phyloP scores from a whole-genome alignment of 2,888 invertebrate genomes.

The Lasioglossum villosulum region DNA sequence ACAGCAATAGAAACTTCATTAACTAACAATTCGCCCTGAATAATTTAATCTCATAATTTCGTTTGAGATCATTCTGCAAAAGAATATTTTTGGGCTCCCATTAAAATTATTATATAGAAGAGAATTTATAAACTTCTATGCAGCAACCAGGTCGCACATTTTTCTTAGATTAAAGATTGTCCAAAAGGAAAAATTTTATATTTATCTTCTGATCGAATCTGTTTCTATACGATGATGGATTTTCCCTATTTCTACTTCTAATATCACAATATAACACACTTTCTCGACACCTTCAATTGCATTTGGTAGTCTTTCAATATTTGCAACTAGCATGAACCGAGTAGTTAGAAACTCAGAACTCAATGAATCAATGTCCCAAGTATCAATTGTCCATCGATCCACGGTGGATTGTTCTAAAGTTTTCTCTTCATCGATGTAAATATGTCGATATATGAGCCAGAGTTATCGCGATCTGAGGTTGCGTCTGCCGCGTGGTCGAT shows the following conservation, averaged over 20 bases:
- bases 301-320: slow-evolving; percentile 39
- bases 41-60: no score
- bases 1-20: no score
- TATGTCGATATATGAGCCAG: background rate
- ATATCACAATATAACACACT: background rate
- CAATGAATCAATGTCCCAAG: slow-evolving; percentile 2
- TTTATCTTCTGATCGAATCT: background rate
- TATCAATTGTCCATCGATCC: slow-evolving; percentile 14
- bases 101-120: background rate
- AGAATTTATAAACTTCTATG: background rate
- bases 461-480: slow-evolving; percentile 50
- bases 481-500: slow-evolving; percentile 61
- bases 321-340: slow-evolving; percentile 48
- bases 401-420: background rate
- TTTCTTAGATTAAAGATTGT: background rate
- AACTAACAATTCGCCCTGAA: no score
- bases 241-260: background rate
- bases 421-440: slow-evolving; percentile 11
- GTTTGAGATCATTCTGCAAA: no score
- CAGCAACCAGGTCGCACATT: background rate
- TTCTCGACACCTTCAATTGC: slow-evolving; percentile 15
- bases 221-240: background rate
- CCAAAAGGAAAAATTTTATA: background rate
- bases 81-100: no score
- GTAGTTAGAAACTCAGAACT: slow-evolving; percentile 40